These are phyloP conservation scores for Carterocephalus palaemon DNA, from an alignment of 2,888 invertebrate genomes.

Conservation along the genomic window DNA sequence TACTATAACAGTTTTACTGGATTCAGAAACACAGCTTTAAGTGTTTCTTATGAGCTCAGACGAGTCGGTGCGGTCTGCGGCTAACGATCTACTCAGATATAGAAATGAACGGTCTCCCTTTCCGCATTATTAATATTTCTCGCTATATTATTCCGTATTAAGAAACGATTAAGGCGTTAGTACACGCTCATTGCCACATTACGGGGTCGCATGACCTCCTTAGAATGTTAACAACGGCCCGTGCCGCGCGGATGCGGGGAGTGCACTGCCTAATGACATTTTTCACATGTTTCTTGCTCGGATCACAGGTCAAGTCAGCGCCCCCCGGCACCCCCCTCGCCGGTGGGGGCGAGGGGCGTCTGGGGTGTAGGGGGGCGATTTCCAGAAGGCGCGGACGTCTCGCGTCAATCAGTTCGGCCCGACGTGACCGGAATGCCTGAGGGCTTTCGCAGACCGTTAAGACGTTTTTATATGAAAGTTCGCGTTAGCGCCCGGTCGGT, in stretches of 20 bases:
- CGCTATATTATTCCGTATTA: conserved; percentile 16
- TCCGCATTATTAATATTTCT: conserved; percentile 22
- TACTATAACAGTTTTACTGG: too few relatives aligned
- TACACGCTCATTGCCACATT: conserved; percentile 16
- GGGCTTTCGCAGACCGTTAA: conserved; percentile 51
- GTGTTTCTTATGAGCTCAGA: not conserved
- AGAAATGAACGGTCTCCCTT: conserved; percentile 18
- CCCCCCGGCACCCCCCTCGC: conserved; percentile 29
- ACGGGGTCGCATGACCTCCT: conserved; percentile 20
- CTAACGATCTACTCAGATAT: conserved; percentile 1
- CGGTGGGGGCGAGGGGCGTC: conserved; percentile 35
- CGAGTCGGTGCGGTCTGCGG: conserved; percentile 2
- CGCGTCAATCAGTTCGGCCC: conserved; percentile 74
- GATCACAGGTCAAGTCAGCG: conserved; percentile 64
- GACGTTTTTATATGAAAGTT: conserved; percentile 59
- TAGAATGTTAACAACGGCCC: conserved; percentile 21
- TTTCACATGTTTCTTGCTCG: conserved; percentile 71
- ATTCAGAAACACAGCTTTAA: too few relatives aligned
- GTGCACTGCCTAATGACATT: conserved; percentile 78
- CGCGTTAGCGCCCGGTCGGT: conserved; percentile 41
- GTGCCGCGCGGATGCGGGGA: conserved; percentile 35
- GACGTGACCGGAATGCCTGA: conserved; percentile 71
- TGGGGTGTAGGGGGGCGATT: conserved; percentile 27
- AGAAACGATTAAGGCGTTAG: conserved; percentile 24
- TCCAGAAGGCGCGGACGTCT: conserved; percentile 67